Conservation (phyloP, 1,140 invertebrate species). For the Formica exsecta region DNA sequence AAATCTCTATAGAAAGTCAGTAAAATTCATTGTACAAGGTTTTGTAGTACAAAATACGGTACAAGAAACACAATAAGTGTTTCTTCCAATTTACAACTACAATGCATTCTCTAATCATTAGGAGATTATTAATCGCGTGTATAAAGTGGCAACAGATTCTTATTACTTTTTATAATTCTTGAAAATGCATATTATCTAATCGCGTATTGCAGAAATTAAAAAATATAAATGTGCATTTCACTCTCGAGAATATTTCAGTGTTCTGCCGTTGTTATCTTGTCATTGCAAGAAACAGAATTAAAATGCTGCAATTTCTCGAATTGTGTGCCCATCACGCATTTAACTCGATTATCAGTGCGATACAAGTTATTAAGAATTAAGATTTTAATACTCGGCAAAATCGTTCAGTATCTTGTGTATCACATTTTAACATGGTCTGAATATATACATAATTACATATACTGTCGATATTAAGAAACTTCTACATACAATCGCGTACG, state of each 20-base stretch:
- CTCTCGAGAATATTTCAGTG: conserved; percentile 62
- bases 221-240: conserved; percentile 58
- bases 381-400: conserved; percentile 51
- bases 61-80: conserved; percentile 49
- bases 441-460: neutral
- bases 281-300: conserved; percentile 58
- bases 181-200: conserved; percentile 28
- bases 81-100: conserved; percentile 67
- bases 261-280: conserved; percentile 33
- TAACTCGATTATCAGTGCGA: conserved; percentile 59
- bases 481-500: conserved; percentile 24
- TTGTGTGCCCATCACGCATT: conserved; percentile 50
- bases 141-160: conserved; percentile 74
- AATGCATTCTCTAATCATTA: conserved; percentile 68
- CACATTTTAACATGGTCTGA: conserved; percentile 34
- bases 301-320: conserved; percentile 27
- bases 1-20: conserved; percentile 66
- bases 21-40: conserved; percentile 67
- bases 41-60: conserved; percentile 71
- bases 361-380: conserved; percentile 60
- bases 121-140: conserved; percentile 62
- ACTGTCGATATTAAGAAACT: conserved; percentile 38
- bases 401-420: conserved; percentile 5
- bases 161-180: conserved; percentile 42
- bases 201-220: conserved; percentile 44